Conservation (phyloP, 1,140 invertebrate genomes). For the Acarapis woodi region DNA sequence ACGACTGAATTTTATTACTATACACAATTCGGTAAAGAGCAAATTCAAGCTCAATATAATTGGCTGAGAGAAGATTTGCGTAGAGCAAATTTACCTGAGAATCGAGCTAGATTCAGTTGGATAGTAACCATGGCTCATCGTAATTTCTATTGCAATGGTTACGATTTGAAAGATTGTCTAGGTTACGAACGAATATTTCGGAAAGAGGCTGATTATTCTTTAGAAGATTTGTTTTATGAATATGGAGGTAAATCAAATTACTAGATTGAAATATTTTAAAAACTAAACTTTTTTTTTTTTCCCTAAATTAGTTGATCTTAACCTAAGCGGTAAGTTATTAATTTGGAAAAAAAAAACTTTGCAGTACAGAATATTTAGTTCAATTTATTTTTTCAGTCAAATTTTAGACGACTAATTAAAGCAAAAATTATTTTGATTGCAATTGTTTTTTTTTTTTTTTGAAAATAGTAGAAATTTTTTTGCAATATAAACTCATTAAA, state of each 20-base stretch:
- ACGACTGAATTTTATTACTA: constrained; percentile 87
- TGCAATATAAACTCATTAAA: no score
- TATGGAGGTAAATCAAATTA: constrained; percentile 73
- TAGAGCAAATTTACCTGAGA: constrained; percentile 24
- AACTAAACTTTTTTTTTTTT: no score
- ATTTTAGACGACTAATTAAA: no score
- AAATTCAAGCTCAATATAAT: constrained; percentile 49
- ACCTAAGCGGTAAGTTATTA: no score
- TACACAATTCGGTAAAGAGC: constrained; percentile 40
- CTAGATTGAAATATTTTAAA: no score
- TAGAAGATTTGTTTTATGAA: constrained; percentile 44
- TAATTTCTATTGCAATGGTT: constrained; percentile 88
- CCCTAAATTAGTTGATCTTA: no score
- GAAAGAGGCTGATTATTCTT: constrained; percentile 19
- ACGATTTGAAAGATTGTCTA: constrained; percentile 56
- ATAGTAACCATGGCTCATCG: constrained; percentile 78
- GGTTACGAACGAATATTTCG: constrained; percentile 26
- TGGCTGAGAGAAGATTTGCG: constrained; percentile 59
- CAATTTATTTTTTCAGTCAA: no score
- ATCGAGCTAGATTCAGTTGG: constrained; percentile 46
- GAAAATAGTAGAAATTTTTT: no score
- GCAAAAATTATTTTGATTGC: no score
- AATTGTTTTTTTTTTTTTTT: no score
- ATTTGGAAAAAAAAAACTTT: no score
- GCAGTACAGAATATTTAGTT: no score